Conservation (phyloP, 53 echinoderm and acorn worm genomes). For the Hippasteria phrygiana region DNA sequence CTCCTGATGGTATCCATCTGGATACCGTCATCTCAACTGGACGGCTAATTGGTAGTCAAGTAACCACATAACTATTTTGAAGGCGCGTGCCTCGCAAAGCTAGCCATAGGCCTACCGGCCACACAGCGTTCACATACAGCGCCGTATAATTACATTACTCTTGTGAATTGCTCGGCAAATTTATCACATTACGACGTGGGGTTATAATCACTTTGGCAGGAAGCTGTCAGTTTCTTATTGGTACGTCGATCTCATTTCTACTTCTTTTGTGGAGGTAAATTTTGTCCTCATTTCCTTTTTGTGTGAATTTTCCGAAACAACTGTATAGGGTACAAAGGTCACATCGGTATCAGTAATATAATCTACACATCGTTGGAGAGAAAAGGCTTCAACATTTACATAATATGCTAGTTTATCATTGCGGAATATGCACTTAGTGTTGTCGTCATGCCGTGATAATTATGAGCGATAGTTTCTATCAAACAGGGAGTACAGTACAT, state of each 20-base stretch:
- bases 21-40: too few species aligned
- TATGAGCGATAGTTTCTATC: neutral
- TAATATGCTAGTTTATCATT: neutral
- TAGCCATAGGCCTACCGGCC: neutral
- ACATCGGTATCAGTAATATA: too few species aligned
- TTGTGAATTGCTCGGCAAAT: slow-evolving; percentile 4
- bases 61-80: neutral
- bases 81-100: neutral
- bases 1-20: too few species aligned
- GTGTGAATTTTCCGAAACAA: neutral
- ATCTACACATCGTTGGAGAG: too few species aligned
- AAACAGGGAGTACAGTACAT: neutral
- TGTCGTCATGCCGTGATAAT: neutral
- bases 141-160: slow-evolving; percentile 40
- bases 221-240: neutral
- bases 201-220: slow-evolving; percentile 9
- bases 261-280: neutral
- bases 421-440: too few species aligned
- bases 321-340: neutral
- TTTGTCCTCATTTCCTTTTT: neutral
- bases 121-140: neutral
- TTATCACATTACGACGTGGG: slow-evolving; percentile 1
- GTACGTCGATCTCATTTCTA: slow-evolving; percentile 14
- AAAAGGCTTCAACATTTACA: neutral
- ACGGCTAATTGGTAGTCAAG: neutral